Conservation (phyloP, 2,888 invertebrate genomes). For the Drosophila neonasuta region DNA sequence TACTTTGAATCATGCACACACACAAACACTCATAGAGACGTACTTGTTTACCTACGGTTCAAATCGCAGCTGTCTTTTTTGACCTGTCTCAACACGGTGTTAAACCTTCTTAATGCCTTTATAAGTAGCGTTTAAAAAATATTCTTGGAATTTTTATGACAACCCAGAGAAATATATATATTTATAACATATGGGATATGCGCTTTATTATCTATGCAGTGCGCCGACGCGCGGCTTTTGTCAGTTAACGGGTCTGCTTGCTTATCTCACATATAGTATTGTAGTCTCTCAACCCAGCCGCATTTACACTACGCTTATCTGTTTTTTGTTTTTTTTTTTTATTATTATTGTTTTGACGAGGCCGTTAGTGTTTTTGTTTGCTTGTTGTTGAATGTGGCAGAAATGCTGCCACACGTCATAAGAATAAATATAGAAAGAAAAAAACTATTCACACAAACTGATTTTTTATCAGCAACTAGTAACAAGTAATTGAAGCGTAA, state of each 20-base stretch:
- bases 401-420: conserved; percentile 27
- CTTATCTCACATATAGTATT: conserved; percentile 14
- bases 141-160: conserved; percentile 42
- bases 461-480: conserved; percentile 54
- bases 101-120: conserved; percentile 28
- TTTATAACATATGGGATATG: conserved; percentile 2
- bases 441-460: conserved; percentile 15
- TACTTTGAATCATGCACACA: conserved; percentile 23
- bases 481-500: conserved; percentile 39
- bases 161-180: conserved; percentile 7
- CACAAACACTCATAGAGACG: not conserved
- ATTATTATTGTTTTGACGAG: conserved; percentile 30
- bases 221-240: conserved; percentile 20
- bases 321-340: not conserved
- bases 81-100: conserved; percentile 62
- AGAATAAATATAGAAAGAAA: not conserved
- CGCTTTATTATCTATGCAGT: conserved; percentile 29
- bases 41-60: conserved; percentile 20
- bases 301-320: conserved; percentile 18
- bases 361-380: not conserved
- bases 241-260: conserved; percentile 15
- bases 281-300: conserved; percentile 5
- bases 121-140: conserved; percentile 37
- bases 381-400: conserved; percentile 15
- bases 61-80: conserved; percentile 39